Evolutionary conservation across 2,797 vertebrate genomes (phyloP).

Genomic region (Podargus strigoides): DNA sequence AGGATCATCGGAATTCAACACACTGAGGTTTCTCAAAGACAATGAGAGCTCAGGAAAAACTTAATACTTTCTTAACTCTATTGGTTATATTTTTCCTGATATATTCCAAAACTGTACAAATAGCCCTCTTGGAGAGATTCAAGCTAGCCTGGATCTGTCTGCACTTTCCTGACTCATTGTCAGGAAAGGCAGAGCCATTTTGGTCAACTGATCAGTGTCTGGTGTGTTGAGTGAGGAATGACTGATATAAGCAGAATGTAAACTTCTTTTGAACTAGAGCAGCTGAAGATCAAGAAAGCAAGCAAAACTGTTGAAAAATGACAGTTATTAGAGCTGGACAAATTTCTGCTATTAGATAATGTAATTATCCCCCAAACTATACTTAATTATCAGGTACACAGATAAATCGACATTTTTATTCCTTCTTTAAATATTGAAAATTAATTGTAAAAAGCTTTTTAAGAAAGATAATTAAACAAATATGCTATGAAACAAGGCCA

Average conservation of each 20-base stretch:
- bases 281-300: background rate
- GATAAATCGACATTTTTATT: conserved; percentile 73
- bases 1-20: background rate
- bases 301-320: conserved; percentile 20
- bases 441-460: conserved; percentile 76
- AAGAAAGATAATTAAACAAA: conserved; percentile 79
- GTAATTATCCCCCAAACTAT: conserved; percentile 74
- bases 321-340: conserved; percentile 58
- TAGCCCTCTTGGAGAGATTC: background rate
- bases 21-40: background rate
- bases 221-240: background rate
- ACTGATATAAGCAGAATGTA: background rate
- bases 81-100: background rate
- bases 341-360: conserved; percentile 67
- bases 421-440: conserved; percentile 78
- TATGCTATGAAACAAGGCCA: conserved; percentile 73
- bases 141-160: background rate
- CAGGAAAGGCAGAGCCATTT: background rate
- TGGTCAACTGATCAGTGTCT: background rate
- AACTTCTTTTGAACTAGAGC: background rate
- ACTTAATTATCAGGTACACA: conserved; percentile 76
- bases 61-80: background rate
- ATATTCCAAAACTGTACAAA: background rate
- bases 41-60: background rate
- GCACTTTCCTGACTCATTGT: background rate